These are phyloP conservation scores for Urechis unicinctus DNA, from an alignment of 2,888 invertebrate species.

Conservation along the genomic window DNA sequence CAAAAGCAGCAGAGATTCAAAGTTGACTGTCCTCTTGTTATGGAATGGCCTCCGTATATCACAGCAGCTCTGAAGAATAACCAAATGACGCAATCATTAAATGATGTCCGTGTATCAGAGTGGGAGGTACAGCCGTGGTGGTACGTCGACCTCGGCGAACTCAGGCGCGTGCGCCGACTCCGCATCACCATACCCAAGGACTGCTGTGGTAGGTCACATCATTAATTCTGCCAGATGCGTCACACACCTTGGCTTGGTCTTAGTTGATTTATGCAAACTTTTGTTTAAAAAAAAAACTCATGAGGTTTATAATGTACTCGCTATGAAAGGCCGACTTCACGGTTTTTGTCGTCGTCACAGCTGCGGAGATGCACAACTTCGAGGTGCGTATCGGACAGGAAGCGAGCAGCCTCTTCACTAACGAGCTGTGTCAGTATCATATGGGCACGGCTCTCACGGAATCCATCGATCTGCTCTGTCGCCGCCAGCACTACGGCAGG, in stretches of 20 bases:
- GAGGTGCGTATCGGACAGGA: background rate
- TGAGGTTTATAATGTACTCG: too few species aligned
- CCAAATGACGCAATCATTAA: too few species aligned
- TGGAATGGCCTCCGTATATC: too few species aligned
- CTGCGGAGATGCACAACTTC: background rate
- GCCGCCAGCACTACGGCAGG: too few species aligned
- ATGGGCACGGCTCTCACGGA: background rate
- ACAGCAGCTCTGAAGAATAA: too few species aligned
- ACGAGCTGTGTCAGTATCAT: background rate
- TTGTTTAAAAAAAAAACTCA: too few species aligned
- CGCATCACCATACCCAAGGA: background rate
- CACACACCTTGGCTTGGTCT: background rate
- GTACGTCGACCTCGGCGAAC: background rate
- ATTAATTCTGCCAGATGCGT: background rate
- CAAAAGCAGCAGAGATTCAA: too few species aligned
- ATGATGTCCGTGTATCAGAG: too few species aligned
- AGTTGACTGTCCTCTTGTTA: too few species aligned
- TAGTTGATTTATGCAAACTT: too few species aligned
- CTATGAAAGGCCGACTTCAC: too few species aligned
- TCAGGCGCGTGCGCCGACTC: background rate
- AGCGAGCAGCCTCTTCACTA: background rate
- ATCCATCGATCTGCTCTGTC: background rate
- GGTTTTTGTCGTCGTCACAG: background rate
- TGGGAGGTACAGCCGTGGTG: background rate
- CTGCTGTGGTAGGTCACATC: background rate